phyloP scores from a whole-genome alignment of 2,888 invertebrate genomes.

The Tachina fera region DNA sequence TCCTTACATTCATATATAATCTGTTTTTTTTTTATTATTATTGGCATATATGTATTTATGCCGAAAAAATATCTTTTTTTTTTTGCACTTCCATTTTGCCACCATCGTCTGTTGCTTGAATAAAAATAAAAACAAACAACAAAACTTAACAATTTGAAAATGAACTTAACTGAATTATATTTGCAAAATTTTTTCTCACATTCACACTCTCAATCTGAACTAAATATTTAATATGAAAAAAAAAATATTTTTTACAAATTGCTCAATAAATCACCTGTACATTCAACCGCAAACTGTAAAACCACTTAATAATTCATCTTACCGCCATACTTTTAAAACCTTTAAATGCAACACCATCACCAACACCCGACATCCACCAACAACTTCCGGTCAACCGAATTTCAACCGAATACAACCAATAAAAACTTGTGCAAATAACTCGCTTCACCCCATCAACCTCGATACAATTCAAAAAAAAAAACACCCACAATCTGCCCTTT shows the following conservation, averaged over 20 bases:
- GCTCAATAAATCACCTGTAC: conserved; percentile 69
- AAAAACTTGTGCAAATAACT: conserved; percentile 24
- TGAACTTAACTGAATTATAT: conserved; percentile 60
- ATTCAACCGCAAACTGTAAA: conserved; percentile 65
- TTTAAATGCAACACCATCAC: conserved; percentile 46
- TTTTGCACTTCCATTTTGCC: background rate
- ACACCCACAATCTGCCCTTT: conserved; percentile 17
- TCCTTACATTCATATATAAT: background rate
- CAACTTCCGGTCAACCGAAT: conserved; percentile 49
- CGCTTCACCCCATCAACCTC: conserved; percentile 6
- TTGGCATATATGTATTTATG: conserved; percentile 37
- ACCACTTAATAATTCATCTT: conserved; percentile 72
- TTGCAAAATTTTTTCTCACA: conserved; percentile 17
- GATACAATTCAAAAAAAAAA: conserved; percentile 29
- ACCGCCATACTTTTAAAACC: conserved; percentile 59
- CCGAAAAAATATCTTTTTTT: conserved; percentile 22
- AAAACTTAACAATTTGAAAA: conserved; percentile 45
- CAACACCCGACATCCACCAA: conserved; percentile 24
- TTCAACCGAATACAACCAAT: conserved; percentile 34
- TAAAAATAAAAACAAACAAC: background rate
- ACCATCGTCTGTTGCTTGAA: conserved; percentile 3
- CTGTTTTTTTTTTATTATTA: conserved; percentile 1
- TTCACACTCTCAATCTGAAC: background rate
- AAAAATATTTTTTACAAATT: conserved; percentile 60
- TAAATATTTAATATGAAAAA: background rate